phyloP scores from a whole-genome alignment of 2,113 vertebrate genomes.

The Melanerpes aurifrons region DNA sequence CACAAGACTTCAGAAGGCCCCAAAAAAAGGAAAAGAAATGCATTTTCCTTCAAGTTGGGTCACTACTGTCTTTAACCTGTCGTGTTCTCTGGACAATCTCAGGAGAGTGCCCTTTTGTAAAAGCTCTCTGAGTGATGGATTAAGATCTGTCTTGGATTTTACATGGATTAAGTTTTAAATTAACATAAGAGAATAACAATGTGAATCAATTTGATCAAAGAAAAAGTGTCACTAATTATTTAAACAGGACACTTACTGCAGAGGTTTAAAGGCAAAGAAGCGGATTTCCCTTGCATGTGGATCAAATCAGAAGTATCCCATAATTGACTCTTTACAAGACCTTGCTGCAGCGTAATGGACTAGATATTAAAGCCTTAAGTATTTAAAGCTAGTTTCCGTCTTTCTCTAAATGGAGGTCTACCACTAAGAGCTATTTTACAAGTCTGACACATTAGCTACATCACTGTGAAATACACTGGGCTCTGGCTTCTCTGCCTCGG shows the following conservation, averaged over 20 bases:
- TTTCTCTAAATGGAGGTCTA: constrained; percentile 82
- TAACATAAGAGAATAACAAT: constrained; percentile 84
- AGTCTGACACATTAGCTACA: constrained; percentile 91
- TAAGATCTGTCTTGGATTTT: constrained; percentile 77
- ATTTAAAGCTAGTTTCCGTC: constrained; percentile 93
- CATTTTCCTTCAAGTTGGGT: constrained; percentile 32
- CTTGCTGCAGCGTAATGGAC: constrained; percentile 94
- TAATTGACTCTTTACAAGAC: constrained; percentile 99
- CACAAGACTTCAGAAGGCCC: background rate
- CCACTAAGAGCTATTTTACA: constrained; percentile 91
- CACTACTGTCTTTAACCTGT: constrained; percentile 59
- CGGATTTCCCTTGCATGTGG: constrained; percentile 93
- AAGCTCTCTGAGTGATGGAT: constrained; percentile 71
- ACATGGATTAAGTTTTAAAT: constrained; percentile 82
- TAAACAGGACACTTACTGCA: constrained; percentile 84
- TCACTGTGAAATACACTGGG: constrained; percentile 79
- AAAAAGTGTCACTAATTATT: constrained; percentile 88
- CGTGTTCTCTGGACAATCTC: constrained; percentile 70
- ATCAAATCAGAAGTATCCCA: constrained; percentile 95
- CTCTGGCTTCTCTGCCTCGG: constrained; percentile 78
- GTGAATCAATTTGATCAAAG: constrained; percentile 88
- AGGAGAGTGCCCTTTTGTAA: constrained; percentile 27
- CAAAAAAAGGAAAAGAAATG: background rate
- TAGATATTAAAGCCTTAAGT: constrained; percentile 97
- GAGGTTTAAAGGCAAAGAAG: constrained; percentile 80